Base-by-base conservation (phyloP, 2,113 vertebrate genomes). In the Thalassoma bifasciatum region DNA sequence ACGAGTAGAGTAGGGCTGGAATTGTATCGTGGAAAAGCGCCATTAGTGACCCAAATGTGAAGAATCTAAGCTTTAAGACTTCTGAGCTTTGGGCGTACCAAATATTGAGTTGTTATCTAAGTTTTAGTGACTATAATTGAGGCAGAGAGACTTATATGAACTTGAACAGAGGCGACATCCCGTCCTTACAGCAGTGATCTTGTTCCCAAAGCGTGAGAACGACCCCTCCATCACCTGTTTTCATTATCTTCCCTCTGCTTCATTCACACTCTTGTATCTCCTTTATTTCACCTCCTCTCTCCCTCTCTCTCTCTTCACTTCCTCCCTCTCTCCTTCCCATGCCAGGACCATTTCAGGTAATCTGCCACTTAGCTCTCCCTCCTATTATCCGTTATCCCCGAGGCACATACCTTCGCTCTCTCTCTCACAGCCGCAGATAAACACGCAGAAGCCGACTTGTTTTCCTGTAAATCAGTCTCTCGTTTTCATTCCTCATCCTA, bases 291-390 rank as follows among this genome's bases (percentile, higher is more conserved):
- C 40, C 22, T 24, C 24, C 26, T 17, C 8, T 53, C 50, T 47
- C 34, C 42, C 30, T 30, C 26, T 17, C 8, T 53, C 50, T 47
- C 34, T 50, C 30, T 30, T 30, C 6, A 30, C 30, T n/a, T 38
- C 13, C 46, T 61, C 65, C 26, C 46, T 54, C 70, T 73, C 40
- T 81, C 53, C 50, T 24, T 81, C 83, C 72, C 53, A 42, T 76
- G 73, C 77, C 85, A 86, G 75, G 66, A 82, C 71, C 63, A 86
- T 91, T 92, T 89, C 88, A 86, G 89, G 86, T 89, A 91, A 91
- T 92, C 89, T 88, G 75, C 87, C 87, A 88, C 86, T 90, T 87
- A 89, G 66, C 70, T 77, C 82, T 77, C 60, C 79, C 76, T 77
- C 72, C 79, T 23, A 86, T 87, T 91, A 82, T 74, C 79, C 66